Percentiles rank a stretch among this genome's conserved stretches.
These are phyloP conservation scores for Chloroceryle amazona DNA, from an alignment of 2,797 vertebrate species.

Conservation along the genomic window DNA sequence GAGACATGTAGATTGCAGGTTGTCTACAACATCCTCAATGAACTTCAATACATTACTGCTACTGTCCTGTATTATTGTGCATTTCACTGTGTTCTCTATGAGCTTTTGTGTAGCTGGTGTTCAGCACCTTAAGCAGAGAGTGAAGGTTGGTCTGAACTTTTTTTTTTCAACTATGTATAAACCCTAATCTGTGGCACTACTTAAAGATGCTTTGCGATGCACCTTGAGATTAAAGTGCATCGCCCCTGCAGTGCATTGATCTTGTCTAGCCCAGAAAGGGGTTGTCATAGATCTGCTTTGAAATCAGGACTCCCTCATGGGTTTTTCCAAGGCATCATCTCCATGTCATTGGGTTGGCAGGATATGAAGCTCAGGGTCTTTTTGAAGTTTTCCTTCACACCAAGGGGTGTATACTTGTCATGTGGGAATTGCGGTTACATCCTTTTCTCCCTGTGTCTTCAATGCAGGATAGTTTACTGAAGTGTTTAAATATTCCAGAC, in stretches of 20 bases:
- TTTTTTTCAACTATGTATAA: background rate
- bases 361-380: constrained; percentile 62
- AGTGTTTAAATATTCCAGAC: background rate
- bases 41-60: background rate
- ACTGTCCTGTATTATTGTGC: background rate
- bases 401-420: constrained; percentile 30
- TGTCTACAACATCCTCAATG: background rate
- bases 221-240: constrained; percentile 66
- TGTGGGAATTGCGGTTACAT: background rate
- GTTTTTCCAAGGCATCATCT: constrained; percentile 53
- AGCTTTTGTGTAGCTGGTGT: background rate
- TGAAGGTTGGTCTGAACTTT: background rate
- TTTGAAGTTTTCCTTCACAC: constrained; percentile 65
- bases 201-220: constrained; percentile 17
- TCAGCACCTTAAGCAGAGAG: background rate
- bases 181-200: constrained; percentile 20
- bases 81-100: background rate
- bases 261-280: constrained; percentile 47
- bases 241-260: constrained; percentile 29
- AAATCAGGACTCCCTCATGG: constrained; percentile 51
- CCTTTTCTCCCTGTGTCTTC: background rate
- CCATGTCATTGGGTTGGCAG: constrained; percentile 65
- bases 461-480: background rate
- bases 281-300: constrained; percentile 66
- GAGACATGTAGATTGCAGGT: background rate